Percentiles rank a stretch among this genome's conserved stretches.
Evolutionary conservation across 2,113 vertebrate genomes (phyloP).

Genomic region (Galeopterus variegatus): DNA sequence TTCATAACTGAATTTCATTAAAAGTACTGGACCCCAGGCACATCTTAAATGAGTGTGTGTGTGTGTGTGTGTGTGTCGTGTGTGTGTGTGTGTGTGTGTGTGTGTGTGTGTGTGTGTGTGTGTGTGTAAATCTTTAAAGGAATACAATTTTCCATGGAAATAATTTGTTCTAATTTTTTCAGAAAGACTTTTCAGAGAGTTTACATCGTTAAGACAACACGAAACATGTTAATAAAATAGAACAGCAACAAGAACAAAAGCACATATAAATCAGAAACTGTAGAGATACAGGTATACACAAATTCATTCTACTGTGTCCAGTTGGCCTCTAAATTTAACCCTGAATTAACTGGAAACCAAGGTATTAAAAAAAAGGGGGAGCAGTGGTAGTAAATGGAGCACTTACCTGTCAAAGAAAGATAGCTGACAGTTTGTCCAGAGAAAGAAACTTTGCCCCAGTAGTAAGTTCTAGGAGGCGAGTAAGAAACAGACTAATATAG

Average conservation of each 20-base stretch:
- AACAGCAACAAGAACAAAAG: neutral
- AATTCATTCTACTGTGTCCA: neutral
- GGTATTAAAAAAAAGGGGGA: neutral
- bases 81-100: no score
- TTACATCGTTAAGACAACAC: neutral
- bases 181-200: neutral
- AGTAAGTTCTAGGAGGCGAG: neutral
- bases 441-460: neutral
- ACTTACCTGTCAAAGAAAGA: conserved; percentile 26
- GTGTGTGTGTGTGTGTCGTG: no score
- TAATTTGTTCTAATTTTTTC: neutral
- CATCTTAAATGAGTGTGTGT: neutral
- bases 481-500: neutral
- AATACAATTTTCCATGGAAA: neutral
- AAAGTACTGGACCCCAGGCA: neutral
- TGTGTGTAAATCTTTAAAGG: neutral
- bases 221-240: neutral
- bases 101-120: no score
- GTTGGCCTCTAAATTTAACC: neutral
- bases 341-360: neutral
- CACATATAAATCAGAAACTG: neutral
- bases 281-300: neutral
- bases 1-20: neutral
- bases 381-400: neutral
- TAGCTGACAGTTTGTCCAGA: neutral